These are phyloP conservation scores for Ornithorhynchus anatinus DNA, from an alignment of 2,113 vertebrate genomes.

Conservation along the genomic window DNA sequence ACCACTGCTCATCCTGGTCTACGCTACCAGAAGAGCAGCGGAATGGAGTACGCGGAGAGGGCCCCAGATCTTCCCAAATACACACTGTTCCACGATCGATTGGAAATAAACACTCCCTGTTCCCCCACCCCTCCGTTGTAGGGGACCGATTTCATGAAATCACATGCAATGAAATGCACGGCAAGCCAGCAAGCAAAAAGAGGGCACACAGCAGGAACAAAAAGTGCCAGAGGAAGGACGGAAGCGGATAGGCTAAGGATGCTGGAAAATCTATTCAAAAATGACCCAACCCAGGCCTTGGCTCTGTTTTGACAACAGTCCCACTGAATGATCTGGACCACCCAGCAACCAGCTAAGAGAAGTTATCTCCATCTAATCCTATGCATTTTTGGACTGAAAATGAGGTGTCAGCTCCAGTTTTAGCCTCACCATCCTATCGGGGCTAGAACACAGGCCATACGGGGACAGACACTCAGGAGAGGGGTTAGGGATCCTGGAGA, in stretches of 20 bases:
- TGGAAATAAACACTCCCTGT: background rate
- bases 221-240: background rate
- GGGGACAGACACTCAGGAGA: no score
- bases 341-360: background rate
- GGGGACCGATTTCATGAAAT: background rate
- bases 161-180: background rate
- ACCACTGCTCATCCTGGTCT: background rate
- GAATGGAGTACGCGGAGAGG: background rate
- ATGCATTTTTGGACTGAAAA: no score
- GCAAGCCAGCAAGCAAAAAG: no score
- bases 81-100: background rate
- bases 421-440: no score
- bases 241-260: background rate
- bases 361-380: no score
- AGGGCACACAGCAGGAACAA: background rate
- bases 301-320: background rate
- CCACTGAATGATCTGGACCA: background rate
- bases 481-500: no score
- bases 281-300: background rate
- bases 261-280: background rate
- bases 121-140: no score
- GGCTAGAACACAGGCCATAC: no score
- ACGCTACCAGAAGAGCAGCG: background rate
- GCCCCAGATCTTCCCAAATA: background rate
- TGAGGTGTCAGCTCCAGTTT: no score